Conservation (phyloP, 2,797 vertebrate species). For the Paedocypris micromegethes region DNA sequence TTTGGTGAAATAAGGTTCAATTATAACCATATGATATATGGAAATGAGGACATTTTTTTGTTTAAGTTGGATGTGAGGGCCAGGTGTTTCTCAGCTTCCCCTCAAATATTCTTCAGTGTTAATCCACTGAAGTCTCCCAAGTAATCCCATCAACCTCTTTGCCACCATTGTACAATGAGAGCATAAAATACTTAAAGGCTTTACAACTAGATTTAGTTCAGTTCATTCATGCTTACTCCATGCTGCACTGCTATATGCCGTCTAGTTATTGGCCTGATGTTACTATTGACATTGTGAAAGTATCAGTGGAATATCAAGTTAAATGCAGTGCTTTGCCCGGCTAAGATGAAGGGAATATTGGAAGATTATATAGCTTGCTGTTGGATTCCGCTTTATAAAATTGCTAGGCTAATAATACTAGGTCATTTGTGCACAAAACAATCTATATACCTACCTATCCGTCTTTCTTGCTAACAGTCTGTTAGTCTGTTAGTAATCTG, state of each 20-base stretch:
- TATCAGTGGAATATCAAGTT: slow-evolving; percentile 10
- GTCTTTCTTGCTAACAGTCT: no score
- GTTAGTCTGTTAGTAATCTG: no score
- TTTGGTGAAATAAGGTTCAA: slow-evolving; percentile 11
- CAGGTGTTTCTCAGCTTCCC: slow-evolving; percentile 33
- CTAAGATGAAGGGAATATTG: not conserved
- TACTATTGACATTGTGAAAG: slow-evolving; percentile 42
- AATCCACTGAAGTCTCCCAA: slow-evolving; percentile 48
- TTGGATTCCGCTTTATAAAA: slow-evolving; percentile 23
- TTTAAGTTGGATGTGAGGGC: slow-evolving; percentile 8
- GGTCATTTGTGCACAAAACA: no score
- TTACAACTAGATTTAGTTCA: slow-evolving; percentile 26
- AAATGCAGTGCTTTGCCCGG: slow-evolving; percentile 28
- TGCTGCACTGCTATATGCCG: slow-evolving; percentile 29
- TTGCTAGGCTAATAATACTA: no score
- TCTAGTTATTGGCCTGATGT: slow-evolving; percentile 38
- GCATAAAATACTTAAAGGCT: slow-evolving; percentile 49
- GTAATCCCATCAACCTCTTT: slow-evolving; percentile 48
- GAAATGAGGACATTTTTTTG: not conserved
- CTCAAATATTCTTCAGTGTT: slow-evolving; percentile 30
- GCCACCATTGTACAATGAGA: slow-evolving; percentile 24
- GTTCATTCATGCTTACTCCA: slow-evolving; percentile 33
- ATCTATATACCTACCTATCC: no score
- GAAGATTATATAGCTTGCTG: slow-evolving; percentile 22
- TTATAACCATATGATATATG: no score